Conservation (phyloP, 2,797 vertebrate genomes). For the Sebastes wilsoni region DNA sequence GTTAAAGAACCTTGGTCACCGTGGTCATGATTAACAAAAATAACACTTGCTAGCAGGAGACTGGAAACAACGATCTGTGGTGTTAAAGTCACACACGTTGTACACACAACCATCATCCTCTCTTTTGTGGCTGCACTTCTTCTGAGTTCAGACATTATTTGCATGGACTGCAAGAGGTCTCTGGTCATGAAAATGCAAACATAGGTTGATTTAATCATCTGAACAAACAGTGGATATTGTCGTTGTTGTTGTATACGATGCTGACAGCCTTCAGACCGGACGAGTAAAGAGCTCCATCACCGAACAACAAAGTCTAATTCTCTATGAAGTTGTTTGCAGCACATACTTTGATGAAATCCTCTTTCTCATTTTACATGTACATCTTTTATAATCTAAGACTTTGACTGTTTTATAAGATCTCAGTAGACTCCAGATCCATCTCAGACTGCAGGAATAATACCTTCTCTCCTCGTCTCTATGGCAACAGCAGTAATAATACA, state of each 20-base stretch:
- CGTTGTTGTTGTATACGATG: neutral
- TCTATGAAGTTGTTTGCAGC: neutral
- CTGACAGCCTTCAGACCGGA: neutral
- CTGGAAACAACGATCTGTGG: neutral
- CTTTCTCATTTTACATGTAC: neutral
- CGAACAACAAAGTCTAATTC: neutral
- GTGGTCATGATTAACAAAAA: neutral
- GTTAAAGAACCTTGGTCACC: too few species aligned
- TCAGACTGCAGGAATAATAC: conserved; percentile 42
- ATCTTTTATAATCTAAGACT: conserved; percentile 35
- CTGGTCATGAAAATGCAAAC: neutral
- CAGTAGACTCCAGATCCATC: conserved; percentile 13
- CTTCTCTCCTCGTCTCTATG: conserved; percentile 59
- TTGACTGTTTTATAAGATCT: conserved; percentile 33
- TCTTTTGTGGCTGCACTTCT: neutral
- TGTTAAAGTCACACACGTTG: neutral
- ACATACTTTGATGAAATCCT: conserved; percentile 1
- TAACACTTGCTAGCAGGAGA: neutral
- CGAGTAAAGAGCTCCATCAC: neutral
- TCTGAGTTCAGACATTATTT: neutral
- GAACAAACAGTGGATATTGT: neutral
- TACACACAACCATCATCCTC: neutral
- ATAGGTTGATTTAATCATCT: neutral
- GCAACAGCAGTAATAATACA: conserved; percentile 72
- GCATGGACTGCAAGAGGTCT: neutral